Evolutionary conservation across 2,888 invertebrate genomes (phyloP), one percentile per base, ranked within the genome.

Genomic region (Caprella mutica): DNA sequence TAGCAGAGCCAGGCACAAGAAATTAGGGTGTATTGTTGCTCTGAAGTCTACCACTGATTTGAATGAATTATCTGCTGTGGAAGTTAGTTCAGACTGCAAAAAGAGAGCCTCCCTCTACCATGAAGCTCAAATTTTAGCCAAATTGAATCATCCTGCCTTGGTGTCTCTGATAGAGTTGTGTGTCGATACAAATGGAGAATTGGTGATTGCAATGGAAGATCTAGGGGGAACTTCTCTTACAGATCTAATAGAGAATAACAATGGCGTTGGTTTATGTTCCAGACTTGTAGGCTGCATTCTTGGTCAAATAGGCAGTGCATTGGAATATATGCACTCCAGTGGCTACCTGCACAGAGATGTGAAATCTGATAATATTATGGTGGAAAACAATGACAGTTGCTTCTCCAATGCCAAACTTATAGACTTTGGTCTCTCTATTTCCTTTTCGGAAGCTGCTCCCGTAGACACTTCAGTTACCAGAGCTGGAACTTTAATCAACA

Each of bases 311-410:
- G 51, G 51, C 27, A 46, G 48, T 29, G 60, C 56, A 30, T 40
- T 60, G 12, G 39, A 54, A 24, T 42, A 60, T 35, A 43, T 60
- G 40, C 60, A 60, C 51, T 26, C 35, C 30, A 29, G 52, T 5
- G 46, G 46, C 14, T 56, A 56, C 26, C 52, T 60, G 8, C 60
- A 60, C 33, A 44, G 60, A 51, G 60, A 60, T 42, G 56, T 60
- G 5, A 60, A 60, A 27, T 56, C 60, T 19, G 60, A 60, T 19
- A 60, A 60, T 29, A 53, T 60, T 23, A 60, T 60, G 60, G 43
- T 60, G 5, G 29, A 50, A 40, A 48, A 50, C 5, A 21, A 26
- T 1, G 27, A 21, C 26, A 27, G 29, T 23, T 44, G 46, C 33
- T 33, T 46, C 4, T 43, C 44, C 6, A 27, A 29, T 17, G 38